These are phyloP conservation scores for Accipiter virgatus DNA, from an alignment of 2,113 vertebrate species.

Conservation along the genomic window DNA sequence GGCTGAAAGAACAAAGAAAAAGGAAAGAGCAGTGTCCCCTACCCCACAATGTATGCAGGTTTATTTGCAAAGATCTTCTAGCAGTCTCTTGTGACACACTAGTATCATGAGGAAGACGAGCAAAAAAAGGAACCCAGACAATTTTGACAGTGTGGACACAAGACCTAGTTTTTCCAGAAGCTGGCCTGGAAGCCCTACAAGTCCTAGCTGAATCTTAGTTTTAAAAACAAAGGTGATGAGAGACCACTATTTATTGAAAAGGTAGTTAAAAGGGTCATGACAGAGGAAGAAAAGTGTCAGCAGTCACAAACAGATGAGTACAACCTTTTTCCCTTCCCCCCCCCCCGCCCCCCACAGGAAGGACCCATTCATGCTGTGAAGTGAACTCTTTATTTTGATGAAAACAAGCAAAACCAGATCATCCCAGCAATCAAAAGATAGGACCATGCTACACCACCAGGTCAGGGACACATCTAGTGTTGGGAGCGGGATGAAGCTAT, in stretches of 20 bases:
- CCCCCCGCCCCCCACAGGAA: neutral
- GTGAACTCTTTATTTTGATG: neutral
- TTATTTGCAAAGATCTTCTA: neutral
- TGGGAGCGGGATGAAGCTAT: neutral
- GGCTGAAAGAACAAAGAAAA: neutral
- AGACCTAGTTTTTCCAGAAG: neutral
- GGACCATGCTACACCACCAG: neutral
- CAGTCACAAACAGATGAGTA: neutral
- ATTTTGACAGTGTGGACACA: neutral
- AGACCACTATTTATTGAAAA: neutral
- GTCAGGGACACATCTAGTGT: neutral
- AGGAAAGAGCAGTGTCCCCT: neutral
- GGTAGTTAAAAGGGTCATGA: neutral
- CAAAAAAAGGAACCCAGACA: neutral
- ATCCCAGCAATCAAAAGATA: neutral
- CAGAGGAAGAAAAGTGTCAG: neutral
- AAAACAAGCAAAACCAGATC: neutral
- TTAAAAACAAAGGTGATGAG: neutral
- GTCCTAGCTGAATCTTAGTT: neutral
- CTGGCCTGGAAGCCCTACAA: neutral
- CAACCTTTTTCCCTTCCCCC: neutral
- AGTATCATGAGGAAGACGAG: neutral
- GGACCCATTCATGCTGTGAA: neutral
- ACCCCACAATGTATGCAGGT: neutral
- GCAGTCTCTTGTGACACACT: neutral